Evolutionary conservation across 2,888 invertebrate genomes (phyloP), one percentile per base, ranked within the genome.

Genomic region (Achlya flavicornis): DNA sequence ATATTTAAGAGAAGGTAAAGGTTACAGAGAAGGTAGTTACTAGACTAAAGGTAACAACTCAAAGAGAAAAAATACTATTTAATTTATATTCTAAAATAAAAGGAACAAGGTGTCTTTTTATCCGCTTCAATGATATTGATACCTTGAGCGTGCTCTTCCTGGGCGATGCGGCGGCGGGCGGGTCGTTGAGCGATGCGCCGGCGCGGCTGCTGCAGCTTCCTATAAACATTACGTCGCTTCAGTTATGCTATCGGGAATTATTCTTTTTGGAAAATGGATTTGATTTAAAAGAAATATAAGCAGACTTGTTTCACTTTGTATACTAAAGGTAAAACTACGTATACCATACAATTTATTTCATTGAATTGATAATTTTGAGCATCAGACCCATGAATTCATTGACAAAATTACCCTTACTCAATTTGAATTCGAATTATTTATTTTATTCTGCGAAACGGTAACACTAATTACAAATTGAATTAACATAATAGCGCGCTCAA

Each of bases 91-190:
- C 10, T 10, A 38, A 10, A 1, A 8, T 38, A 38, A 38, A 11
- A 10, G 11, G 38, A 8, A 10, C 10, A 8, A 10, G 8, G 11
- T 38, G 38, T 6, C 8, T 38, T 10, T 10, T 2, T 12, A n/a
- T 1, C 32, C 11, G 62, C 60, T 38, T 64, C 76, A 80, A 76
- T 64, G 79, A 88, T 83, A 85, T 79, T 75, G 70, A 86, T 91
- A 93, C 92, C 92, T 93, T 93, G 74, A 93, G 87, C 10, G 92
- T 92, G 76, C 91, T 92, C 66, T 90, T 91, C 62, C 92, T 75
- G 0, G 92, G 92, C n/a, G 92, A 92, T 0, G 84, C 72, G 0
- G 79, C 69, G 0, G 86, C 83, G 48, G 83, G 87, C 57, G 77
- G 72, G 69, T 63, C 66, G 61, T 79, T 69, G 2, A 85, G 74